Evolutionary conservation across 1,140 invertebrate species (phyloP), one percentile per base, ranked within the genome.

Genomic region (Scaptomyza graminum): DNA sequence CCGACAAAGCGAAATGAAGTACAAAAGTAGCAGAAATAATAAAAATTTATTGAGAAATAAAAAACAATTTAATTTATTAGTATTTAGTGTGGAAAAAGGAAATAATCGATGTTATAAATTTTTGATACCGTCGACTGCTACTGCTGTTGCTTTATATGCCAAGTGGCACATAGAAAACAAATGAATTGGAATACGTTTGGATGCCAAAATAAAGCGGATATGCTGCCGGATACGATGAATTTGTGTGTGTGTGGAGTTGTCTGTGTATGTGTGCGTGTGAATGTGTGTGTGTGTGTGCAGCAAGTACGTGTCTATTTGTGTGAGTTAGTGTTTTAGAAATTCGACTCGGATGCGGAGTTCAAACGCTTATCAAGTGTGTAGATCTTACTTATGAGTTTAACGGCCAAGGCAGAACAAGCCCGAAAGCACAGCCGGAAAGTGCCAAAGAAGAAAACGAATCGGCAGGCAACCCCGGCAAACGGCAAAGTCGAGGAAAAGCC

Each of bases 41-140:
- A 88, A 89, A 88, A 88, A 88, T 88, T 88, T 88, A 88, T 88
- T 88, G 83, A 89, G 84, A 89, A 83, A 88, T 88, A 88, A 88
- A 88, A 88, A 88, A 88, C 83, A 88, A 88, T 88, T 88, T 88
- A 88, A 88, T 88, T 88, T 88, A 88, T 88, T 88, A 88, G 83
- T 88, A 88, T 88, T 88, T 88, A 88, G 83, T 89, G 83, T 71
- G 55, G 55, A 16, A 81, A 79, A 79, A 71, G 83, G 83, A 88
- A 88, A 79, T 88, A 88, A 88, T 88, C 83, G 83, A 88, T 79
- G 83, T 83, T 88, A 88, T 88, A 88, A 89, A 88, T 89, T 84
- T 72, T 88, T 88, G 87, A 88, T 88, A 79, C 76, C 65, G 51
- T 61, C 51, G 65, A 56, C 31, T 31, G 61, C 61, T 31, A 57